phyloP scores from a whole-genome alignment of 2,113 vertebrate genomes.

The Amazona guildingii region DNA sequence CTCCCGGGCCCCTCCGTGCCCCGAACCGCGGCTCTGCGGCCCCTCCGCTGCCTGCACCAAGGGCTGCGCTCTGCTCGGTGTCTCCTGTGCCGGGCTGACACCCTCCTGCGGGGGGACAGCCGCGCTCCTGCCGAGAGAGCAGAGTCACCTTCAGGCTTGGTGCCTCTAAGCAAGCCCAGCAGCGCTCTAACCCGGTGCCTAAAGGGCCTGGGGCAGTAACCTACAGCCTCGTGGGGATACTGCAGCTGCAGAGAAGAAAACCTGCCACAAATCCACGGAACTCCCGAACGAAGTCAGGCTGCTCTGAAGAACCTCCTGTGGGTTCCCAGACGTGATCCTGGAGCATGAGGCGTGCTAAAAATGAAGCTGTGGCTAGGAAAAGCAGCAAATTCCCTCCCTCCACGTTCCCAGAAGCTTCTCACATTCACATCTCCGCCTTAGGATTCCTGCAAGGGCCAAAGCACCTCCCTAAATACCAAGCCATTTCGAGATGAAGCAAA shows the following conservation, averaged over 20 bases:
- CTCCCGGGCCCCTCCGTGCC: not conserved
- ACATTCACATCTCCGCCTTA: not conserved
- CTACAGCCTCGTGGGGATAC: not conserved
- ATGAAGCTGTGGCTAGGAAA: constrained; percentile 3
- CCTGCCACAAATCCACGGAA: not conserved
- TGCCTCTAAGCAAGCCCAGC: not conserved
- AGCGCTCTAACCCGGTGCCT: not conserved
- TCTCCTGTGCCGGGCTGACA: accelerated
- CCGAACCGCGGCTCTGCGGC: accelerated
- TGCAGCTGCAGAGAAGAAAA: not conserved
- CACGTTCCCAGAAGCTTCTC: constrained; percentile 20
- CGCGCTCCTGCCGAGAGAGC: accelerated
- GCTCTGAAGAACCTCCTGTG: not conserved
- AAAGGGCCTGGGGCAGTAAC: not conserved
- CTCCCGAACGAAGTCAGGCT: not conserved
- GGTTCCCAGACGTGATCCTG: not conserved
- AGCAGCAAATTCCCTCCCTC: not conserved
- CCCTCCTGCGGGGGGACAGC: not conserved
- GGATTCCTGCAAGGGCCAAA: not conserved
- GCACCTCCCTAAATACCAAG: not conserved
- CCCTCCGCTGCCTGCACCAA: not conserved
- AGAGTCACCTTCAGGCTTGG: not conserved
- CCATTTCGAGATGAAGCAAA: not conserved
- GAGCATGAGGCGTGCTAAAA: not conserved
- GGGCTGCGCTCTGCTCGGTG: accelerated